A percentile compares a stretch with the other conserved stretches of the same genome.
Conservation (phyloP, 1,140 invertebrate genomes). For the Drosophila nikananu region DNA sequence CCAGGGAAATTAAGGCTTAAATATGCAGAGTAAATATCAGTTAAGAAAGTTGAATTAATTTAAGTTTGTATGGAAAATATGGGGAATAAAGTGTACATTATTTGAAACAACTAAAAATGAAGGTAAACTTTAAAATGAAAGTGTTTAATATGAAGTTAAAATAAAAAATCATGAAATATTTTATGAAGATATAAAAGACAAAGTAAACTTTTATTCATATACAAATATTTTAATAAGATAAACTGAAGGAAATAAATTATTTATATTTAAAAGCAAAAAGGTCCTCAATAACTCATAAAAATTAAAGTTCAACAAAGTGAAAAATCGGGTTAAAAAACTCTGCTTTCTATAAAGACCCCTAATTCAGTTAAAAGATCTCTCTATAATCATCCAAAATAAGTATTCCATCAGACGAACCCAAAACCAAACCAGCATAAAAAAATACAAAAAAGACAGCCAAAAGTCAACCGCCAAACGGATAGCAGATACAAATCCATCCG, state of each 20-base stretch:
- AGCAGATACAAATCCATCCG: constrained; percentile 51
- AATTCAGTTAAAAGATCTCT: constrained; percentile 9
- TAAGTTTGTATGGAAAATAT: no score
- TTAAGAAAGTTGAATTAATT: neutral
- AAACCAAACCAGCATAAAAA: constrained; percentile 29
- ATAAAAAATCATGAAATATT: no score
- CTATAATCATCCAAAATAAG: constrained; percentile 15
- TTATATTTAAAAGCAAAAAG: neutral
- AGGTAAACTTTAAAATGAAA: accelerated
- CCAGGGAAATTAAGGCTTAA: constrained; percentile 4
- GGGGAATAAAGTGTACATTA: neutral
- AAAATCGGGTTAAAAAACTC: neutral
- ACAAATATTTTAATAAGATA: neutral
- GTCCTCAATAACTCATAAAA: no score
- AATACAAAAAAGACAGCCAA: constrained; percentile 11
- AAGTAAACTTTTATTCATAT: neutral
- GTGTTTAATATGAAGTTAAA: neutral
- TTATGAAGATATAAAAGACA: neutral
- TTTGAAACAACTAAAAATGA: no score
- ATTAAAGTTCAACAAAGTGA: no score
- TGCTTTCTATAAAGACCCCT: neutral
- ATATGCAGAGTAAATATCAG: neutral
- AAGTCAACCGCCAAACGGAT: constrained; percentile 51
- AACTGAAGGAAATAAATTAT: neutral
- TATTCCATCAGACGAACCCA: constrained; percentile 13